phyloP scores from a whole-genome alignment of 2,113 vertebrate genomes.

The Neopipo cinnamomea region DNA sequence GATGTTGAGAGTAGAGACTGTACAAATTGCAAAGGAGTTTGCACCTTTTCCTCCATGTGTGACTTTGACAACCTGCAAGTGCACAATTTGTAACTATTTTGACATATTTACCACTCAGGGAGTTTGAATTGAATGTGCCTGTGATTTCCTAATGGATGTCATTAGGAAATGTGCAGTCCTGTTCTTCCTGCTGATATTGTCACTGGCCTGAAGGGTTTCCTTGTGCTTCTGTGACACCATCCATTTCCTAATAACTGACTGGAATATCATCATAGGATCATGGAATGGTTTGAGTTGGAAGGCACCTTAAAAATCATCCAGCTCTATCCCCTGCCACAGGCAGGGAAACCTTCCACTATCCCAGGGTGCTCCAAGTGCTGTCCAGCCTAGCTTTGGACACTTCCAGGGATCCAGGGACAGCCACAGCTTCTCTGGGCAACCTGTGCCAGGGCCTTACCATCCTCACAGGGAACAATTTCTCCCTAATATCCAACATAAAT shows the following conservation, averaged over 20 bases:
- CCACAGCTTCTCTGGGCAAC: background rate
- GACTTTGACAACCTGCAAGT: background rate
- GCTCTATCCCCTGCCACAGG: background rate
- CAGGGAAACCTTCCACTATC: background rate
- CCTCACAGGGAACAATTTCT: background rate
- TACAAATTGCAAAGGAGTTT: background rate
- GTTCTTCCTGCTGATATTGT: background rate
- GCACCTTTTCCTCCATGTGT: background rate
- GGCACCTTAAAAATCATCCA: background rate
- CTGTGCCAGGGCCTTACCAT: rapidly evolving
- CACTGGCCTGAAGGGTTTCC: background rate
- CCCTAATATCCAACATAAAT: too few species aligned
- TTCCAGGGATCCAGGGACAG: background rate
- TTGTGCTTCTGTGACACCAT: too few species aligned
- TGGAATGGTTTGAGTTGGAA: background rate
- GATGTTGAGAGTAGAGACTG: background rate
- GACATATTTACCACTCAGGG: background rate
- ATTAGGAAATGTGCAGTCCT: background rate
- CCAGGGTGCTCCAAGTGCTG: background rate
- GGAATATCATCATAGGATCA: background rate
- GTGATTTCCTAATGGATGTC: background rate
- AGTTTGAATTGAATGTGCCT: background rate
- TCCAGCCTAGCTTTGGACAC: background rate
- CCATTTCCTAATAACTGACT: background rate
- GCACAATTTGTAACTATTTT: background rate